Base-by-base conservation (phyloP, 1,140 invertebrate species). In the Platyscapa corneri region DNA sequence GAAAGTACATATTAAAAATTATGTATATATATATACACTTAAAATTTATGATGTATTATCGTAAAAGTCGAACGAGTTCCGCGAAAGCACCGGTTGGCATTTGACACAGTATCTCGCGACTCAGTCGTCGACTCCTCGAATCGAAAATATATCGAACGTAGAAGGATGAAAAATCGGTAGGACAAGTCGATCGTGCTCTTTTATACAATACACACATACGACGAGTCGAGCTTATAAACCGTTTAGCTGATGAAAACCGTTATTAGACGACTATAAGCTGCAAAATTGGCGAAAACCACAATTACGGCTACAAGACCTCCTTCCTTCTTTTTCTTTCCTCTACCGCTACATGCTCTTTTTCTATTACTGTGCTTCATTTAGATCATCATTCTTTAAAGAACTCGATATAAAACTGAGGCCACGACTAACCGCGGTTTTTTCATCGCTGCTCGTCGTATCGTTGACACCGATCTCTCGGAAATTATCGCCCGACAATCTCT, bases 231-330 rank as follows among this genome's bases (percentile, higher is more conserved):
- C n/a, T n/a, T n/a, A n/a, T n/a, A n/a, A n/a, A n/a, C n/a, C n/a
- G n/a, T n/a, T n/a, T n/a, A 64, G 64, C 12, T 34, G 77, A 87
- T 85, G 60, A n/a, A 80, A 89, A 91, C 90, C 91, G 91, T 91
- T 91, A 91, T 89, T 88, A 84, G 88, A 83, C 87, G 88, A 85
- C 72, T 88, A 86, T 84, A 79, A 86, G 88, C 88, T 64, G 49
- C 72, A 82, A 87, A 12, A 12, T 46, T 75, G 83, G 72, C 72
- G 87, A 87, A 84, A 70, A 67, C 39, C 65, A 81, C 79, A 81
- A 81, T 81, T 81, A 81, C 79, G 65, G 42, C 64, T 60, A 53
- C 30, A 37, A 46, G 75, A 74, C 20, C 70, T 74, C 34, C 32
- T 64, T 37, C 16, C 37, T 53, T 32, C 34, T 27, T 23, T 67